Evolutionary conservation across 2,113 vertebrate species (phyloP), one percentile per base, ranked within the genome.

Genomic region (Paradisaea rubra): DNA sequence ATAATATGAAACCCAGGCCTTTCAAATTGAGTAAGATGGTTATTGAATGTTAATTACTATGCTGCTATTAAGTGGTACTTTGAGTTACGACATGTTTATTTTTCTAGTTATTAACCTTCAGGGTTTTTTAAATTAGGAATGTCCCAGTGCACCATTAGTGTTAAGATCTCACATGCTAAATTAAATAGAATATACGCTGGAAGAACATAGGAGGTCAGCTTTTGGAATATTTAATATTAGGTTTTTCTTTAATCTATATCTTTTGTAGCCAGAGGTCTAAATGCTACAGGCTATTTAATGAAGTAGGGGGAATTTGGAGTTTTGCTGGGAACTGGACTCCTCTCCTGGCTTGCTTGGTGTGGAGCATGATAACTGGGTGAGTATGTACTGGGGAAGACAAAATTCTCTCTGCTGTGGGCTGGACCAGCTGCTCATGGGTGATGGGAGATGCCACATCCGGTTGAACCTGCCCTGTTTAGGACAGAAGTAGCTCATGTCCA

Each of bases 31-130:
- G 42, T 68, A 45, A 88, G 72, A 53, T n/a, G 63, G 65, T 90
- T 93, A 90, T 74, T 86, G 87, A 89, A 86, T 86, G 79, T 77
- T 93, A 96, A 93, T 96, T 95, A 93, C 42, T 69, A 3, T 24
- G 30, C 47, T 2, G 22, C 85, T 85, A 66, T 88, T 94, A 94
- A 95, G 81, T 88, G 63, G 65, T 59, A 33, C 50, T 91, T 70
- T 20, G 61, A 88, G 71, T 92, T 94, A 95, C 35, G 54, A 92
- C 50, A 69, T 86, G 24, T 92, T 93, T 95, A 89, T 88, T 91
- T 84, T 86, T 80, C 68, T 81, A 39, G 73, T 81, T 92, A 60
- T 92, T 92, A 93, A 81, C 74, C 66, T 93, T 77, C 50, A 73
- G n/a, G 11, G 25, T 50, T 95, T 81, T 84, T 84, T n/a, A 23